Evolutionary conservation across 2,888 invertebrate genomes (phyloP), one percentile per base, ranked within the genome.

Genomic region (Noctua fimbriata): DNA sequence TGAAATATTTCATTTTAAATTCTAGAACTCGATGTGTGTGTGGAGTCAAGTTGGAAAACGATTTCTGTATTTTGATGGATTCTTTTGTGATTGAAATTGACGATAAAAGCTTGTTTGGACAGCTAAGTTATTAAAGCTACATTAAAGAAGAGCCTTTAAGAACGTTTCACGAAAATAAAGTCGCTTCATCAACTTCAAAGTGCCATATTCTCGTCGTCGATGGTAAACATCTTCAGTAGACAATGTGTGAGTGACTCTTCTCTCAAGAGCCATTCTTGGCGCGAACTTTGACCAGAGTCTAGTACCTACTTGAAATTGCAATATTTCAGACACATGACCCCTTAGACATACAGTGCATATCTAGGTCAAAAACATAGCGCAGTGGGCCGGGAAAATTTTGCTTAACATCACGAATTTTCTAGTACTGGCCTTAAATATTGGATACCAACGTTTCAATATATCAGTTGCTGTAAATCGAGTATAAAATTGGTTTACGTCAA

Each of bases 321-420:
- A 85, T 86, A 83, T 73, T 71, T 71, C 52, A 83, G 69, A 75
- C 79, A 82, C 55, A 85, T 74, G 77, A 80, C 87, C 84, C 81
- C 74, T 78, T 55, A 86, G 55, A 69, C 41, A 73, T 66, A 84
- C 69, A 70, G 36, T 73, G 82, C 77, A 84, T 66, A 84, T 77
- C 49, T 81, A 70, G 86, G 86, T 84, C 87, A 86, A 79, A 86
- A 84, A 81, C 77, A 78, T 21, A 79, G 75, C 70, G 63, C 70
- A 78, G 75, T 66, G 55, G 49, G 69, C 69, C 24, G 71, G 73
- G 76, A 16, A 76, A 74, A 55, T 78, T 69, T 69, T 69, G 52
- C 71, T 76, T 74, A 79, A 69, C 60, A 32, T 73, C 47, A 70
- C 41, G 71, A 69, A 76, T 74, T 63, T 55, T 69, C n/a, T 44